phyloP scores from a whole-genome alignment of 2,888 invertebrate species.

The Erannis defoliaria region DNA sequence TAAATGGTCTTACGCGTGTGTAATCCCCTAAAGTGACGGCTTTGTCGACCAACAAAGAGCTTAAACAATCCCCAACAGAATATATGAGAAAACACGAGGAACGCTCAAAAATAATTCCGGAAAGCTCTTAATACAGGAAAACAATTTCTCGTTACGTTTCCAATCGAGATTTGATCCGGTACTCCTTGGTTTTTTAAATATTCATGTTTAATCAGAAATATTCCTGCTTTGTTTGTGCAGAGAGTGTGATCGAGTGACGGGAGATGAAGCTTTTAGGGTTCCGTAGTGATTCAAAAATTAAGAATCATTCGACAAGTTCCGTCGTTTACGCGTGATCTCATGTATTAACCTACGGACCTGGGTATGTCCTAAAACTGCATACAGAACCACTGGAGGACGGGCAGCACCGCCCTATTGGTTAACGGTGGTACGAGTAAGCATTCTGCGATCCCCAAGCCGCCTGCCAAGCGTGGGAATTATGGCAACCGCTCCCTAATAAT shows the following conservation, averaged over 20 bases:
- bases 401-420: too few species aligned
- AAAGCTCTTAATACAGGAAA: not conserved
- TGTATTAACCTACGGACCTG: too few species aligned
- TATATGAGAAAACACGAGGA: not conserved
- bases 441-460: too few species aligned
- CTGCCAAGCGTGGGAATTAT: too few species aligned
- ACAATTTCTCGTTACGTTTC: conserved; percentile 11
- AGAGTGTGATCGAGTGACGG: conserved; percentile 1
- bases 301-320: not conserved
- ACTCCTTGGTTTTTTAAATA: conserved; percentile 16
- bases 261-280: not conserved
- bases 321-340: not conserved
- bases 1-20: conserved; percentile 3
- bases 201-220: conserved; percentile 16
- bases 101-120: not conserved
- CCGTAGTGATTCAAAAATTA: too few species aligned
- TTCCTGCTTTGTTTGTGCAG: conserved; percentile 1
- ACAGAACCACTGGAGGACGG: too few species aligned
- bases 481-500: too few species aligned
- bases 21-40: conserved; percentile 1
- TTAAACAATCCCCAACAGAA: not conserved
- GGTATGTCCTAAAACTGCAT: too few species aligned
- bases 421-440: too few species aligned
- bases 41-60: conserved; percentile 8
- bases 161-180: conserved; percentile 21